These are phyloP conservation scores for Onychomys torridus DNA, from an alignment of 2,797 vertebrate species.

Conservation along the genomic window DNA sequence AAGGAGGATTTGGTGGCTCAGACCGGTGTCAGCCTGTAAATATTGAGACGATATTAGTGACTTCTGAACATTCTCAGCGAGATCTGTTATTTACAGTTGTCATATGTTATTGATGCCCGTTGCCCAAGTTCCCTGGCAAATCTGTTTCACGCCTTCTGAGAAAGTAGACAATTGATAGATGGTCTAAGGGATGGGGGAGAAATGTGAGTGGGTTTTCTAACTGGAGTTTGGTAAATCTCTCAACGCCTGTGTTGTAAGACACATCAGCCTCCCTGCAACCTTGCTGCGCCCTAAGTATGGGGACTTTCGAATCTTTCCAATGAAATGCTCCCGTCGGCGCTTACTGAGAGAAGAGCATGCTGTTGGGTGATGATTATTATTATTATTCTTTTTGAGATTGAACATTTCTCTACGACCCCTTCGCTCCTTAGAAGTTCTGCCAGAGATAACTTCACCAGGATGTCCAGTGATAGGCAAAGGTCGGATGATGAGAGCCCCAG, in stretches of 20 bases:
- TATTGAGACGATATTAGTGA: slow-evolving; percentile 90
- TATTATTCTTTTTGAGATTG: neutral
- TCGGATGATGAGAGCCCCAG: slow-evolving; percentile 95
- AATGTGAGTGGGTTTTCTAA: slow-evolving; percentile 85
- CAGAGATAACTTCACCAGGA: slow-evolving; percentile 87
- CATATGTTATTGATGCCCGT: slow-evolving; percentile 88
- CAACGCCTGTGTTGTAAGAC: slow-evolving; percentile 36
- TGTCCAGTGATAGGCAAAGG: slow-evolving; percentile 95
- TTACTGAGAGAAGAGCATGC: neutral
- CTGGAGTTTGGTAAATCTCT: slow-evolving; percentile 71
- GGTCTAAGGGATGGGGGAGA: slow-evolving; percentile 85
- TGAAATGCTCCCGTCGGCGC: slow-evolving; percentile 13
- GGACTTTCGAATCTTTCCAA: slow-evolving; percentile 57
- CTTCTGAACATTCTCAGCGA: slow-evolving; percentile 86
- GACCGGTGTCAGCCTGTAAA: slow-evolving; percentile 88
- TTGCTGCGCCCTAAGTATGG: slow-evolving; percentile 44
- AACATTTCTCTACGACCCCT: neutral
- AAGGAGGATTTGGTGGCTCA: slow-evolving; percentile 81
- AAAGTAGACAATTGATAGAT: slow-evolving; percentile 89
- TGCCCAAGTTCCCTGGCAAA: slow-evolving; percentile 87
- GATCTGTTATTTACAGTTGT: slow-evolving; percentile 88
- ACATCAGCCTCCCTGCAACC: slow-evolving; percentile 52
- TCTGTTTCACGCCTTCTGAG: slow-evolving; percentile 86
- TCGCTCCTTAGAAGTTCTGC: slow-evolving; percentile 74
- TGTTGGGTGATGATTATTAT: neutral